These are phyloP conservation scores for Tonatia bakeri DNA, from an alignment of 2,113 vertebrate species.

Conservation along the genomic window DNA sequence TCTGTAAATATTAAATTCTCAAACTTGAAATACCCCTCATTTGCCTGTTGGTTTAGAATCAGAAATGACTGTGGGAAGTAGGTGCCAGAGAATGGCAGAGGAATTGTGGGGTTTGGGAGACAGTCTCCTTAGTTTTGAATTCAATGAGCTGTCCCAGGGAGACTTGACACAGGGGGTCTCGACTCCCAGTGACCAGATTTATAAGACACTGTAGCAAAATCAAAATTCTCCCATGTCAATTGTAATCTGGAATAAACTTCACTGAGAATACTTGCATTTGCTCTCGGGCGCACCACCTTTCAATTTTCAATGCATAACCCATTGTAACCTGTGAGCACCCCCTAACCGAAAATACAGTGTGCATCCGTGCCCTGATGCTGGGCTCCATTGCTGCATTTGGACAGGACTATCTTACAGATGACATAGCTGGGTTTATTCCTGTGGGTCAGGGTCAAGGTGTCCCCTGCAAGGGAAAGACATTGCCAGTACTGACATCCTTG, in stretches of 20 bases:
- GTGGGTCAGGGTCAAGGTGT: neutral
- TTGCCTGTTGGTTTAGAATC: neutral
- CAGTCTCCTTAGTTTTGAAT: neutral
- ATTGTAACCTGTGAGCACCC: neutral
- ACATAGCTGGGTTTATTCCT: neutral
- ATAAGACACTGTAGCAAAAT: neutral
- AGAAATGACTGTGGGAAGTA: neutral
- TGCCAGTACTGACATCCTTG: neutral
- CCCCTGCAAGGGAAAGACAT: neutral
- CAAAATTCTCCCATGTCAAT: neutral
- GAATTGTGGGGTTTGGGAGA: fast-evolving
- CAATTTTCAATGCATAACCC: neutral
- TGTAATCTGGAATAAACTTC: neutral
- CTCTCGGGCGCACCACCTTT: neutral
- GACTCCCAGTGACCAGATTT: neutral
- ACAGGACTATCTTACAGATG: neutral
- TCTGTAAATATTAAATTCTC: neutral
- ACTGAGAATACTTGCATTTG: neutral
- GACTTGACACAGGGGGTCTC: neutral
- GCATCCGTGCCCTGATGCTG: neutral
- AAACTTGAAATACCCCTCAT: neutral
- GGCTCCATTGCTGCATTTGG: neutral
- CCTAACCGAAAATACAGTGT: neutral
- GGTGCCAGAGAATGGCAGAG: neutral
- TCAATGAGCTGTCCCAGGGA: neutral